Conservation (phyloP, 2,113 vertebrate species). For the Epinephelus cyanopodus region DNA sequence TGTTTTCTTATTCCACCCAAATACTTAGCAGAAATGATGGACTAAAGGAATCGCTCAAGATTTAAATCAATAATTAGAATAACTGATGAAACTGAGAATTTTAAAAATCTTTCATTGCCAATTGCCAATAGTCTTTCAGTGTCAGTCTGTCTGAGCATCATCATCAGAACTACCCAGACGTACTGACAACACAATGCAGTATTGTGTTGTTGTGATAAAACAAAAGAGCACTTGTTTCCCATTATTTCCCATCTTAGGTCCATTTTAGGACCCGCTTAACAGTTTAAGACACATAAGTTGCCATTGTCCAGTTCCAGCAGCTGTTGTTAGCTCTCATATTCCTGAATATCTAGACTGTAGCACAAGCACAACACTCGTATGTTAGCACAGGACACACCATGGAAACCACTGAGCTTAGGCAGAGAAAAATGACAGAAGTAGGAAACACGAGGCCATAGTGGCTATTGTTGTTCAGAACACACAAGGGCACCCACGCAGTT, state of each 20-base stretch:
- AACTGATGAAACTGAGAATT: neutral
- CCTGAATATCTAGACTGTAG: constrained; percentile 69
- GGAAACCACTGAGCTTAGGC: constrained; percentile 22
- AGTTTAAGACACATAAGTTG: constrained; percentile 1
- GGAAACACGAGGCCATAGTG: constrained; percentile 12
- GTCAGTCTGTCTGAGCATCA: neutral
- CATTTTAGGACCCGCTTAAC: neutral
- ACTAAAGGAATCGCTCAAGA: neutral
- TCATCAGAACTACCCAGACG: neutral
- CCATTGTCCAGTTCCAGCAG: constrained; percentile 14
- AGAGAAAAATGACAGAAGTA: constrained; percentile 49
- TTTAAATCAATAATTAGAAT: neutral
- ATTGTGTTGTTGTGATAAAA: neutral
- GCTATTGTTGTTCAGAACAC: constrained; percentile 51
- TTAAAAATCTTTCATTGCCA: too few relatives aligned
- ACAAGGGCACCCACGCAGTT: constrained; percentile 37
- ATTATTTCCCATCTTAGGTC: neutral
- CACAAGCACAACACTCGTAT: constrained; percentile 30
- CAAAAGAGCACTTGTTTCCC: neutral
- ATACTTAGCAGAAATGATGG: neutral
- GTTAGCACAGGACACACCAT: constrained; percentile 34
- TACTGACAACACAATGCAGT: neutral
- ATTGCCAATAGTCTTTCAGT: neutral
- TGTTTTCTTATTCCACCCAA: neutral
- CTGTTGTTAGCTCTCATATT: constrained; percentile 59